Percentiles rank a stretch among this genome's conserved stretches.
These are phyloP conservation scores for Turritopsis dohrnii DNA, from an alignment of 30 jellyfish, hydroid and myxozoan species.

Conservation along the genomic window DNA sequence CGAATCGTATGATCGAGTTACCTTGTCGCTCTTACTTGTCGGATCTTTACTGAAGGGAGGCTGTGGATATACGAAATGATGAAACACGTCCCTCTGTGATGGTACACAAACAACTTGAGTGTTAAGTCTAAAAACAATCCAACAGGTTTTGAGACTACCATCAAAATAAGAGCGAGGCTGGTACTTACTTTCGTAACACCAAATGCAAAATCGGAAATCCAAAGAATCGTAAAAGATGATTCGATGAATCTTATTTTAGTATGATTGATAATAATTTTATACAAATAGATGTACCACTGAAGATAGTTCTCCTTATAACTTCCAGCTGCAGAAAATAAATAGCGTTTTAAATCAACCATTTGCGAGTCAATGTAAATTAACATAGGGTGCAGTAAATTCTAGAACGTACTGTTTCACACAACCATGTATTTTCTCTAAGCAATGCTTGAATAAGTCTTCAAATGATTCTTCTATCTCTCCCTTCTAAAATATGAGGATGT, in stretches of 20 bases:
- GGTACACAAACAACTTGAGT: slow-evolving; percentile 61
- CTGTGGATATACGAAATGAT: slow-evolving; percentile 85
- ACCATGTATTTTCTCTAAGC: slow-evolving; percentile 27
- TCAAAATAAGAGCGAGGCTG: no score
- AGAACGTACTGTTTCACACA: slow-evolving; percentile 51
- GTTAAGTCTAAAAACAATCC: slow-evolving; percentile 4
- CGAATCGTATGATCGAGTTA: slow-evolving; percentile 5
- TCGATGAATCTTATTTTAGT: neutral
- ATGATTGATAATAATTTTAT: no score
- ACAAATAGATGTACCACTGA: no score
- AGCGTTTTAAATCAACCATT: no score
- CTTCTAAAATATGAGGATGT: slow-evolving; percentile 37
- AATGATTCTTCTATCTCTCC: slow-evolving; percentile 67
- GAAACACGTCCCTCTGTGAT: slow-evolving; percentile 80
- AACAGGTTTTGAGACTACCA: no score
- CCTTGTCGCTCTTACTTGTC: slow-evolving; percentile 9
- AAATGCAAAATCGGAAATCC: no score
- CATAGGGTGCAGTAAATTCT: neutral
- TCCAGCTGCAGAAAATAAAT: no score
- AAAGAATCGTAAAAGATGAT: no score
- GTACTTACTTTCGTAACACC: no score
- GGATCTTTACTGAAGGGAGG: slow-evolving; percentile 62
- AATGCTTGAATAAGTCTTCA: slow-evolving; percentile 55
- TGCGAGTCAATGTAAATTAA: neutral
- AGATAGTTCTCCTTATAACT: no score